Evolutionary conservation across 2,888 invertebrate genomes (phyloP).

Genomic region (Cephus sareptanus): DNA sequence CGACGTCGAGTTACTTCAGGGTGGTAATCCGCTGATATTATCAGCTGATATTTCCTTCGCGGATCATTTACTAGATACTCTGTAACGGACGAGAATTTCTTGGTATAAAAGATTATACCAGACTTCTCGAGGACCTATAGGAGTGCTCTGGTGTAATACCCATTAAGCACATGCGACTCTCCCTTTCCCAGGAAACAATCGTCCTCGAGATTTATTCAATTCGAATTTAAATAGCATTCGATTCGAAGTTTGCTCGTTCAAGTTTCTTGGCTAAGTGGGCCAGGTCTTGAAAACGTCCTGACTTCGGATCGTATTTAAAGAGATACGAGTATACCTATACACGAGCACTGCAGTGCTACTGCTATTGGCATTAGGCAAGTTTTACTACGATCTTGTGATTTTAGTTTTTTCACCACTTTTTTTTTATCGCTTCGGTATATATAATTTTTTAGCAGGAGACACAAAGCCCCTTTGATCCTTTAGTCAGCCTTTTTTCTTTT

Average conservation of each 20-base stretch:
- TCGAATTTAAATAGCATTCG: background rate
- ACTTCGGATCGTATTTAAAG: background rate
- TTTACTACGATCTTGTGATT: background rate
- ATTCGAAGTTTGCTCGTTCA: background rate
- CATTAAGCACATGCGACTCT: background rate
- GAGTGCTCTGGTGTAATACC: background rate
- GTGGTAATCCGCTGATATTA: conserved; percentile 2
- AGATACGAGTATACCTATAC: background rate
- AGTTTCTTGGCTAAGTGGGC: background rate
- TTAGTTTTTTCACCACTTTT: background rate
- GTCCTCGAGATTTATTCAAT: background rate
- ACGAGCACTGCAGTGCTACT: background rate
- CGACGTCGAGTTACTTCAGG: conserved; percentile 16
- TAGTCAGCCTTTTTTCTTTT: background rate
- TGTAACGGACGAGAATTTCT: background rate
- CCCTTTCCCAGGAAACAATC: background rate
- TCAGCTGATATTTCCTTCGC: background rate
- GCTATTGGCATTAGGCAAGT: background rate
- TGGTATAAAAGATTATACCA: background rate
- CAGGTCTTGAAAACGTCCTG: background rate
- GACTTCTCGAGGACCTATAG: background rate
- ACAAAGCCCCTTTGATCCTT: conserved; percentile 15
- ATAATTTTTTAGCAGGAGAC: background rate
- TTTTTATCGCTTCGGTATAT: background rate
- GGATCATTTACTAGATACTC: background rate